phyloP scores from a whole-genome alignment of 2,797 vertebrate species.

The Poeciliopsis gracilis region DNA sequence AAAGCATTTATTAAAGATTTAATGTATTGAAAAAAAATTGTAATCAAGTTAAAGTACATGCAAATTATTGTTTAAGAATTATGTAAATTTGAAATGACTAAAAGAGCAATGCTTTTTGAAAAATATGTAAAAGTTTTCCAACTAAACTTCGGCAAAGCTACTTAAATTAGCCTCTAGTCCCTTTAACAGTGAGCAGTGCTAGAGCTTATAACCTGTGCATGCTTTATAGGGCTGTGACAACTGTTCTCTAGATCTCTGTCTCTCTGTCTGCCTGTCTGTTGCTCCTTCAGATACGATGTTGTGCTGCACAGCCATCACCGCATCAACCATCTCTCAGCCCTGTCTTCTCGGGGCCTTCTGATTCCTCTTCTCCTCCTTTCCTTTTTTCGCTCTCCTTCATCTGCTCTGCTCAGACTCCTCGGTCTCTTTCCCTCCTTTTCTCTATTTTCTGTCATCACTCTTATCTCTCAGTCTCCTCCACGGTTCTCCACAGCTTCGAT shows the following conservation, averaged over 20 bases:
- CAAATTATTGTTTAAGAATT: constrained; percentile 73
- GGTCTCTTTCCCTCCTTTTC: constrained; percentile 7
- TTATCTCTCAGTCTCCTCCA: constrained; percentile 62
- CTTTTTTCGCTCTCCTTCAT: constrained; percentile 51
- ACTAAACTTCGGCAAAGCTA: constrained; percentile 75
- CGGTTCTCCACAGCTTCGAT: constrained; percentile 71
- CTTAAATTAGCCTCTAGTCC: constrained; percentile 82
- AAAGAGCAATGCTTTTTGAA: constrained; percentile 71
- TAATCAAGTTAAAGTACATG: constrained; percentile 85
- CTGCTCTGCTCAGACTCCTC: constrained; percentile 48
- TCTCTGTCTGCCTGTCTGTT: constrained; percentile 76
- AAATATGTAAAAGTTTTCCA: constrained; percentile 69
- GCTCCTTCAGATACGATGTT: constrained; percentile 73
- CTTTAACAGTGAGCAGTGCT: constrained; percentile 82
- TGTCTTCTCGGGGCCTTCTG: constrained; percentile 68
- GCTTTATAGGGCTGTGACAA: constrained; percentile 77
- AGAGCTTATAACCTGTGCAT: constrained; percentile 81
- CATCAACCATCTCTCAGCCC: constrained; percentile 77
- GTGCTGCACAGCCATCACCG: constrained; percentile 75
- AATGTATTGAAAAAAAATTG: constrained; percentile 78
- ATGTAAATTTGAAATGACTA: constrained; percentile 78
- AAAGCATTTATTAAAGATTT: constrained; percentile 97
- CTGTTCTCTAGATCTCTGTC: constrained; percentile 71
- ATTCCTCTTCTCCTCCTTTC: constrained; percentile 69
- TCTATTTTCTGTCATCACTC: constrained; percentile 45